A percentile compares a stretch with the other conserved stretches of the same genome.
Conservation (phyloP, 2,797 vertebrate genomes). For the Neosilurus hyrtlii region DNA sequence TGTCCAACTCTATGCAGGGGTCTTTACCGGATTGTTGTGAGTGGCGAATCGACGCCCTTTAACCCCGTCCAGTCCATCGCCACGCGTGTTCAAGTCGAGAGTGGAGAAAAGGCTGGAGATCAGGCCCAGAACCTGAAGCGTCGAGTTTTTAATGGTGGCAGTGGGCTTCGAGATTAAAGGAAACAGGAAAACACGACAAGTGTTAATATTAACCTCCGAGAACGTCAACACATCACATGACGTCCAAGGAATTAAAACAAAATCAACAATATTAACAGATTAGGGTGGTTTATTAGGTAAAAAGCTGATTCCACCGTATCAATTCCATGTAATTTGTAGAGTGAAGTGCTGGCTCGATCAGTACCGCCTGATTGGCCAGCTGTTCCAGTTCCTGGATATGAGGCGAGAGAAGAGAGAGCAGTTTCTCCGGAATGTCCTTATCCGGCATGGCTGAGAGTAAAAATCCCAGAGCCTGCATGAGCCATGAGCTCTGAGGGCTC, state of each 20-base stretch:
- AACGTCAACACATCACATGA: neutral
- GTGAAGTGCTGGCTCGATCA: neutral
- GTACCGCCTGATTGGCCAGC: slow-evolving; percentile 85
- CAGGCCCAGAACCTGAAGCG: slow-evolving; percentile 91
- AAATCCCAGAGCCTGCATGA: slow-evolving; percentile 98
- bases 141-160: slow-evolving; percentile 83
- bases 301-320: neutral
- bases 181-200: slow-evolving; percentile 1
- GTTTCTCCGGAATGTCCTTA: slow-evolving; percentile 87
- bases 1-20: slow-evolving; percentile 31
- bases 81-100: slow-evolving; percentile 85
- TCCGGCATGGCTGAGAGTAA: slow-evolving; percentile 89
- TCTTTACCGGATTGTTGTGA: slow-evolving; percentile 85
- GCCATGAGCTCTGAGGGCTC: slow-evolving; percentile 98
- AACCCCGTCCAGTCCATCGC: slow-evolving; percentile 79
- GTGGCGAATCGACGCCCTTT: slow-evolving; percentile 73
- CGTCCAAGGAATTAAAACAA: neutral
- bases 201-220: neutral
- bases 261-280: too few species aligned
- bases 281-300: too few species aligned
- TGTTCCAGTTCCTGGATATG: slow-evolving; percentile 92
- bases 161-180: slow-evolving; percentile 73
- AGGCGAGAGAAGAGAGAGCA: slow-evolving; percentile 89
- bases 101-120: slow-evolving; percentile 95
- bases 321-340: neutral